Conservation (phyloP, 2,113 vertebrate species). For the Campylomormyrus numenius region DNA sequence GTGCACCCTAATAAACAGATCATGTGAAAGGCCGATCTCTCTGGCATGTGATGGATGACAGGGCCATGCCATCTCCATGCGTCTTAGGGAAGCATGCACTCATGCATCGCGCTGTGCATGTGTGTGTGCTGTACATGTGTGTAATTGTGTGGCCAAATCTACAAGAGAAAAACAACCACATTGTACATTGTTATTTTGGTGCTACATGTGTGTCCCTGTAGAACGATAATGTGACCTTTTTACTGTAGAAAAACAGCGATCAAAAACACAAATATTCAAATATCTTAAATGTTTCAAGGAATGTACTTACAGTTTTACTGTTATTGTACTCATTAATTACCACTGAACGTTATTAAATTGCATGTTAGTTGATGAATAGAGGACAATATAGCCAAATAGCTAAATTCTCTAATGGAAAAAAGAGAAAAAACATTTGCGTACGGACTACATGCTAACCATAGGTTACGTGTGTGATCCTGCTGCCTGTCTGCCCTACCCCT, state of each 20-base stretch:
- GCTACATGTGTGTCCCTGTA: neutral
- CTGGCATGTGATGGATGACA: neutral
- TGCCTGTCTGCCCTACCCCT: too few relatives aligned
- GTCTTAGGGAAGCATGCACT: neutral
- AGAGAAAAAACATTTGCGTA: neutral
- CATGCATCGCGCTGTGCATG: neutral
- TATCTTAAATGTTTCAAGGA: neutral
- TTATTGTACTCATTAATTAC: neutral
- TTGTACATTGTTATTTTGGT: neutral
- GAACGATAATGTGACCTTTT: neutral
- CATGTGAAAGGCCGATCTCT: neutral
- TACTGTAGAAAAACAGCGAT: neutral
- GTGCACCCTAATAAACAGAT: neutral
- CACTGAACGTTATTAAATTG: neutral
- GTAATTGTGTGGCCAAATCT: neutral
- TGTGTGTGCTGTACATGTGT: neutral
- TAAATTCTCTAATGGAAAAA: neutral
- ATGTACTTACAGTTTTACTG: neutral
- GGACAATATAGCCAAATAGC: neutral
- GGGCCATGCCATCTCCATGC: neutral
- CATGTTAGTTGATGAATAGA: neutral
- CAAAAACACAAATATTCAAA: neutral
- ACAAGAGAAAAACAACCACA: neutral
- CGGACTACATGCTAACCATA: neutral
- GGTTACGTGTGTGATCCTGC: neutral